Percentiles rank a stretch among this genome's conserved stretches.
phyloP scores from a whole-genome alignment of 2,888 invertebrate species.

The Aphidoletes aphidimyza region DNA sequence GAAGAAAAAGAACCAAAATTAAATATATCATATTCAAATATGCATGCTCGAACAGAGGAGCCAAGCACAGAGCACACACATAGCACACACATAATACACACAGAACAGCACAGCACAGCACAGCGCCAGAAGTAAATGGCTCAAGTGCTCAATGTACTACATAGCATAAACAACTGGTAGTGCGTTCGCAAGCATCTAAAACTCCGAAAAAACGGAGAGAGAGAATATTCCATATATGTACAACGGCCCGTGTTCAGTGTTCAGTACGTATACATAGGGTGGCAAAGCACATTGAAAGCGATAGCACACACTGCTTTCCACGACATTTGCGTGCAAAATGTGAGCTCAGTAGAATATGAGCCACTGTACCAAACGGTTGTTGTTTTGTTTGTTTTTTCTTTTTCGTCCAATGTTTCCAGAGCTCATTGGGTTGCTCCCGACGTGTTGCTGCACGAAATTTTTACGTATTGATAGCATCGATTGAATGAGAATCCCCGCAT shows the following conservation, averaged over 20 bases:
- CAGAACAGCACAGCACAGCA: no score
- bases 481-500: background rate
- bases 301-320: conserved; percentile 41
- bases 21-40: conserved; percentile 32
- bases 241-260: no score
- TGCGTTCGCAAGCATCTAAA: background rate
- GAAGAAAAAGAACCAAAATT: no score
- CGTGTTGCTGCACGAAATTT: background rate
- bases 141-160: background rate
- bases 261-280: background rate
- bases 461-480: background rate
- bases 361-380: background rate
- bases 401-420: conserved; percentile 3
- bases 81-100: background rate
- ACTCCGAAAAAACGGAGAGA: conserved; percentile 17
- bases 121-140: background rate
- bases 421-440: background rate
- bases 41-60: background rate
- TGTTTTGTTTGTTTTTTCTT: no score
- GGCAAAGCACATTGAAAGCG: conserved; percentile 33
- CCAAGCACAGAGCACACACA: background rate
- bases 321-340: conserved; percentile 44
- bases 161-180: no score
- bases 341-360: conserved; percentile 11
- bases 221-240: background rate